These are phyloP conservation scores for Sylvia atricapilla DNA, from an alignment of 2,113 vertebrate genomes.

Conservation along the genomic window DNA sequence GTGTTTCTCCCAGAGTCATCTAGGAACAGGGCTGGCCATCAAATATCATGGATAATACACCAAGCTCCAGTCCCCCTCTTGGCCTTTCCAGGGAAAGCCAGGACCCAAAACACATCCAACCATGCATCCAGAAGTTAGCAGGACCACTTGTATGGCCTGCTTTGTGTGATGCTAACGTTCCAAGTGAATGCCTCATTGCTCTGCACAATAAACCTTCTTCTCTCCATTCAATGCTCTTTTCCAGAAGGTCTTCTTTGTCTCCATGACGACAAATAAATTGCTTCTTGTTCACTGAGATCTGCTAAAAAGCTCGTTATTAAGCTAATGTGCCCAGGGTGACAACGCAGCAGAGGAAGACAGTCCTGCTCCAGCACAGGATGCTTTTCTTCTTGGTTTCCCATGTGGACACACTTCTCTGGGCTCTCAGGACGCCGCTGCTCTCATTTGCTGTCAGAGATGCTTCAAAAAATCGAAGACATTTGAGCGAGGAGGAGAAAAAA, in stretches of 20 bases:
- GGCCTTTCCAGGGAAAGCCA: conserved; percentile 18
- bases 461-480: background rate
- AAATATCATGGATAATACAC: background rate
- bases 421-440: background rate
- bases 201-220: conserved; percentile 65
- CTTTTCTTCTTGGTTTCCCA: conserved; percentile 5
- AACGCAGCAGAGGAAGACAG: background rate
- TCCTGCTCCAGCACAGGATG: background rate
- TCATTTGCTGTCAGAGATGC: background rate
- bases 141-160: conserved; percentile 39
- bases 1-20: background rate
- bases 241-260: conserved; percentile 64
- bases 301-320: conserved; percentile 65
- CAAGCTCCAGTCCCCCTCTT: background rate
- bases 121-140: conserved; percentile 46
- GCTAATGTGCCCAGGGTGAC: conserved; percentile 38
- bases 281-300: conserved; percentile 62
- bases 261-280: conserved; percentile 65
- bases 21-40: conserved; percentile 5
- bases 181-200: conserved; percentile 63
- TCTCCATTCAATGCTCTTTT: conserved; percentile 52
- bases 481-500: background rate
- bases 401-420: background rate
- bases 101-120: background rate
- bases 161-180: conserved; percentile 45